A percentile compares a stretch with the other conserved stretches of the same genome.
Evolutionary conservation across 1,140 invertebrate genomes (phyloP).

Genomic region (Eubasilissa regina): DNA sequence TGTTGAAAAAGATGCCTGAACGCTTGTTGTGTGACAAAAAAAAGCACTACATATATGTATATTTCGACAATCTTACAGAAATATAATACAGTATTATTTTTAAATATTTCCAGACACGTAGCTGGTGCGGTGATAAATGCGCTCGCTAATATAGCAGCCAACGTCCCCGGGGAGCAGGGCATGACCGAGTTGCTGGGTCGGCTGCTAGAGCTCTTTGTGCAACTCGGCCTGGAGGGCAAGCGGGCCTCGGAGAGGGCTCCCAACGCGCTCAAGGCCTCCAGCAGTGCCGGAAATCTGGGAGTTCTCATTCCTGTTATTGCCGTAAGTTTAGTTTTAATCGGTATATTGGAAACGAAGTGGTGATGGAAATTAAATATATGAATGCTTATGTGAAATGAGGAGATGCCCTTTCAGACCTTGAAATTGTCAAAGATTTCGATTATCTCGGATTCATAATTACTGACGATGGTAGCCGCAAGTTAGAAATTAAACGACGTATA

Average conservation of each 20-base stretch:
- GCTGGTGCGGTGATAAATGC: slow-evolving; percentile 96
- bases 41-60: too few species aligned
- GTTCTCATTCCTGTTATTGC: slow-evolving; percentile 98
- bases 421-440: too few species aligned
- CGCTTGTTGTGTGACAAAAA: too few species aligned
- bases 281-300: slow-evolving; percentile 96
- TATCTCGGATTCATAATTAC: too few species aligned
- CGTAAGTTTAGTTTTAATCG: slow-evolving; percentile 67
- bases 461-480: too few species aligned
- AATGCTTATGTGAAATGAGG: too few species aligned
- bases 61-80: too few species aligned
- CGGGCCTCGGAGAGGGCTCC: slow-evolving; percentile 91
- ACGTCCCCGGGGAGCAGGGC: slow-evolving; percentile 90
- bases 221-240: slow-evolving; percentile 96
- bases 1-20: too few species aligned
- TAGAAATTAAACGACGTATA: too few species aligned
- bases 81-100: background rate
- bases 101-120: slow-evolving; percentile 80
- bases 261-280: slow-evolving; percentile 84
- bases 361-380: too few species aligned
- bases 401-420: too few species aligned
- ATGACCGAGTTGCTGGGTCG: slow-evolving; percentile 90
- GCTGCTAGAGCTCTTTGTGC: slow-evolving; percentile 96
- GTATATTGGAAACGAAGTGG: too few species aligned
- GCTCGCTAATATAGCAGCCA: slow-evolving; percentile 93